Evolutionary conservation across 2,888 invertebrate species (phyloP), one percentile per base, ranked within the genome.

Genomic region (Pachymerium ferrugineum): DNA sequence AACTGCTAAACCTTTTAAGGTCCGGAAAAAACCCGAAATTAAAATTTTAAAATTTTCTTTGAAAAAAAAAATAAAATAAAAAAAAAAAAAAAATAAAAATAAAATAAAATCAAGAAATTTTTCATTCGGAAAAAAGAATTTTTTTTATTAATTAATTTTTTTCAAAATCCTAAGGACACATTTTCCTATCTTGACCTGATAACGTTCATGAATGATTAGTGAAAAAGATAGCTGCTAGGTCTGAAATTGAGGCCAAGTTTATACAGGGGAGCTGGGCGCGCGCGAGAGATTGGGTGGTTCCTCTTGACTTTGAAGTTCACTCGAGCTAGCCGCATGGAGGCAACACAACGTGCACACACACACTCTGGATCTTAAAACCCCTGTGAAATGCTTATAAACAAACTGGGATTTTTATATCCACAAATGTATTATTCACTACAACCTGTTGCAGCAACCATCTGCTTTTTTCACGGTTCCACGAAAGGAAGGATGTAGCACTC

Each of bases 401-500:
- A 19, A 19, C 22, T 22, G 47, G 10, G 47, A 22, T 22, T 22
- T 54, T 54, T 54, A 54, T 22, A 19, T 54, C 10, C 19, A 22
- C 47, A n/a, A n/a, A n/a, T n/a, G n/a, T n/a, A n/a, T n/a, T n/a
- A n/a, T n/a, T n/a, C n/a, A n/a, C n/a, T n/a, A n/a, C n/a, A n/a
- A n/a, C n/a, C n/a, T n/a, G n/a, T n/a, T n/a, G n/a, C 47, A 54
- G 19, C 47, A 54, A 22, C 47, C 47, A 54, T 54, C 47, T 54
- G 47, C 47, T 16, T 54, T 10, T 10, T 54, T 54, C 22, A 54
- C 16, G 47, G 22, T 54, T 22, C n/a, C n/a, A n/a, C n/a, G n/a
- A n/a, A n/a, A n/a, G n/a, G n/a, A n/a, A n/a, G n/a, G n/a, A 5
- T 54, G 47, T n/a, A 16, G 47, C 47, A 22, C 19, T 54, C 47